phyloP scores from a whole-genome alignment of 2,888 invertebrate genomes.

The Mechanitis messenoides region DNA sequence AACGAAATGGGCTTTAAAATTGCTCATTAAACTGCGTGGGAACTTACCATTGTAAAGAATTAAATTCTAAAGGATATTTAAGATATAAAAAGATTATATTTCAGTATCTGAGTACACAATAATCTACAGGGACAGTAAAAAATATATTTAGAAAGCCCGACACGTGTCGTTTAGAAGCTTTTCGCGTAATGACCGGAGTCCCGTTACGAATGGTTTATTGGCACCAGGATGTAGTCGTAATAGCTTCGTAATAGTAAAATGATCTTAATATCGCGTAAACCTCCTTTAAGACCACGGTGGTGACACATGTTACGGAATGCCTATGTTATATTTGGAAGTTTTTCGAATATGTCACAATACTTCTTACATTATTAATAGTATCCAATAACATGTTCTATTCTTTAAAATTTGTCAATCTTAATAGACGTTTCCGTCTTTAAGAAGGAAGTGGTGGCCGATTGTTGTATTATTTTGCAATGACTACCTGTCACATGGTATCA shows the following conservation, averaged over 20 bases:
- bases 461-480: constrained; percentile 34
- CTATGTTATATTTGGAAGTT: constrained; percentile 14
- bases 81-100: background rate
- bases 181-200: constrained; percentile 36
- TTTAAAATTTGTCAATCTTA: constrained; percentile 31
- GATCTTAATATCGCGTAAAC: constrained; percentile 64
- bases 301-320: constrained; percentile 42
- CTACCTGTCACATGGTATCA: constrained; percentile 42
- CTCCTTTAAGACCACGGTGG: constrained; percentile 35
- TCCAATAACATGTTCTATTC: constrained; percentile 19
- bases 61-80: constrained; percentile 10
- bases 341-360: constrained; percentile 7
- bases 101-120: background rate
- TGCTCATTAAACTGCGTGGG: constrained; percentile 6
- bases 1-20: constrained; percentile 15
- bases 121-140: background rate
- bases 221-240: constrained; percentile 61
- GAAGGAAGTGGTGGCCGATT: constrained; percentile 16
- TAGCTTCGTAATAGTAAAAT: constrained; percentile 68
- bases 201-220: constrained; percentile 56
- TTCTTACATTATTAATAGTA: background rate
- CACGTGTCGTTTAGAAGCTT: constrained; percentile 27
- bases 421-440: constrained; percentile 37
- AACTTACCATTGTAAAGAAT: constrained; percentile 12
- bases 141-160: background rate